phyloP scores from a whole-genome alignment of 2,888 invertebrate species.

The Nephrocerus scutellatus region DNA sequence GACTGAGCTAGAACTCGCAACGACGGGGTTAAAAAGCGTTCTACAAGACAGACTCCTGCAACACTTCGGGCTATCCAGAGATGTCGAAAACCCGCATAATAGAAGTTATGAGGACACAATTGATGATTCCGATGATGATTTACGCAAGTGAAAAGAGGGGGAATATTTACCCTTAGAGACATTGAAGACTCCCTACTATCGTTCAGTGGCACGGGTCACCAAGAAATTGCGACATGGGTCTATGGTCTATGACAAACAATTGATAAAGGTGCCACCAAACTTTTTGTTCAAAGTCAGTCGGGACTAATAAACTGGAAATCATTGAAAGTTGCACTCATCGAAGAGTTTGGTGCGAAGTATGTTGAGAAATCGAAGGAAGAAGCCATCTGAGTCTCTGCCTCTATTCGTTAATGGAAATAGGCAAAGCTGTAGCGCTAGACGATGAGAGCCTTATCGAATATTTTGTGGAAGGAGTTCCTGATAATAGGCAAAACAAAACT shows the following conservation, averaged over 20 bases:
- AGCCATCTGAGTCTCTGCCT: conserved; percentile 7
- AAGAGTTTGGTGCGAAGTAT: conserved; percentile 12
- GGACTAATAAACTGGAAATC: conserved; percentile 14
- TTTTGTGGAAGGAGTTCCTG: no score
- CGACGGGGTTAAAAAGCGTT: conserved; percentile 1
- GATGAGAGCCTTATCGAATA: no score
- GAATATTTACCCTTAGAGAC: conserved; percentile 11
- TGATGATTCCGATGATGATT: not conserved
- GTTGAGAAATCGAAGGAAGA: conserved; percentile 11
- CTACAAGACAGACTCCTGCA: not conserved
- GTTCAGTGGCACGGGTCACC: conserved; percentile 6
- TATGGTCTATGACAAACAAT: not conserved
- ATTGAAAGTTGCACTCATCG: conserved; percentile 8
- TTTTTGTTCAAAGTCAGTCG: conserved; percentile 5
- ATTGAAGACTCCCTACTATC: conserved; percentile 6
- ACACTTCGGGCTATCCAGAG: not conserved
- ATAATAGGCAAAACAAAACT: no score
- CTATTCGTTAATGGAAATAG: conserved; percentile 16
- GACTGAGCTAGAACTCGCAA: not conserved
- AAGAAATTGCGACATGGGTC: conserved; percentile 13
- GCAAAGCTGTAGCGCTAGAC: conserved; percentile 14
- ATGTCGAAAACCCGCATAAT: not conserved
- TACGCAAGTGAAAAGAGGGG: not conserved
- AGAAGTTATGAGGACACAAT: not conserved
- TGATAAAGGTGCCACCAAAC: conserved; percentile 11